Conservation (phyloP, 2,888 invertebrate species). For the Galeruca laticollis region DNA sequence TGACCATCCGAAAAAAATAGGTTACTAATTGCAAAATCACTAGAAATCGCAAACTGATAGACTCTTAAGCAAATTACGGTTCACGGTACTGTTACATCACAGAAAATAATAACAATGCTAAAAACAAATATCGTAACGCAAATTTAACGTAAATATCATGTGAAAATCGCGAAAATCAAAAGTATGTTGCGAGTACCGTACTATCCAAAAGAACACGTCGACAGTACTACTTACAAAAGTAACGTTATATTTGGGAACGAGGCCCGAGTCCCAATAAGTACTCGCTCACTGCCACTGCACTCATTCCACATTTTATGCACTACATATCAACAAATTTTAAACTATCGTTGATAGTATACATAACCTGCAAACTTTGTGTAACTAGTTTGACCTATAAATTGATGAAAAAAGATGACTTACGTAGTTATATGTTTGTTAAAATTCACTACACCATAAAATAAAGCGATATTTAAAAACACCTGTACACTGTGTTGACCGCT, state of each 20-base stretch:
- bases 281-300: slow-evolving; percentile 62
- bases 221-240: slow-evolving; percentile 55
- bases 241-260: slow-evolving; percentile 63
- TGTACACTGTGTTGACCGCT: slow-evolving; percentile 67
- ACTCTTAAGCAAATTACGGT: slow-evolving; percentile 42
- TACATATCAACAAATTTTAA: slow-evolving; percentile 62
- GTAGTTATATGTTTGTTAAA: slow-evolving; percentile 40
- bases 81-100: slow-evolving; percentile 61
- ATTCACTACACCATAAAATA: slow-evolving; percentile 56
- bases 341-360: slow-evolving; percentile 45
- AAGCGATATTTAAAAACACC: slow-evolving; percentile 64
- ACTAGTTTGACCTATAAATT: slow-evolving; percentile 39
- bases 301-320: slow-evolving; percentile 60
- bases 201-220: slow-evolving; percentile 52
- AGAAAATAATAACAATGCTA: slow-evolving; percentile 46
- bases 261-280: slow-evolving; percentile 54
- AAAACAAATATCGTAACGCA: slow-evolving; percentile 20
- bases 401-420: slow-evolving; percentile 47
- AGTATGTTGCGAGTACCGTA: slow-evolving; percentile 35
- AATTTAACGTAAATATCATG: slow-evolving; percentile 11
- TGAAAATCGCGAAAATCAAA: slow-evolving; percentile 32
- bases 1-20: slow-evolving; percentile 40
- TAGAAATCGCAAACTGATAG: slow-evolving; percentile 41
- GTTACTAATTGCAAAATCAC: slow-evolving; percentile 47
- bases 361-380: slow-evolving; percentile 51